These are phyloP conservation scores for Amblyraja radiata DNA, from an alignment of 2,797 vertebrate genomes.

Conservation along the genomic window DNA sequence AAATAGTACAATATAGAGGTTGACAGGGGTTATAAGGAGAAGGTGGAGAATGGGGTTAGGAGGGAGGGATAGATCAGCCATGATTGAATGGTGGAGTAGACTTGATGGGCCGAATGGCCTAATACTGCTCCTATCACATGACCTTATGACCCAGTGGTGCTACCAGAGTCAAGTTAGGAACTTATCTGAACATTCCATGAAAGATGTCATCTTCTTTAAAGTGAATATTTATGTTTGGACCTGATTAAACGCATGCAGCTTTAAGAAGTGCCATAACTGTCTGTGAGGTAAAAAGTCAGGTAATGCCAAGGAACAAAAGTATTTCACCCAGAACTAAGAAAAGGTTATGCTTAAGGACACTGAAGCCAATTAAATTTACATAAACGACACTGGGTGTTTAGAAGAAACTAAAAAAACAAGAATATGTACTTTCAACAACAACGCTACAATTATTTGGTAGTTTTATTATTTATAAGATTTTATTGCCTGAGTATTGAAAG, in stretches of 20 bases:
- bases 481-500: not conserved
- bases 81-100: too few species aligned
- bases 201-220: not conserved
- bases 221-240: not conserved
- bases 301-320: not conserved
- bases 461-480: slow-evolving; percentile 9
- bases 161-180: not conserved
- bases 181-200: not conserved
- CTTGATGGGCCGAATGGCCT: too few species aligned
- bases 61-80: too few species aligned
- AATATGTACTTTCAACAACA: not conserved
- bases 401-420: not conserved
- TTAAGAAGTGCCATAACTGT: not conserved
- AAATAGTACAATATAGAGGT: not conserved
- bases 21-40: too few species aligned
- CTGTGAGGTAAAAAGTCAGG: not conserved
- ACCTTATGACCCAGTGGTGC: not conserved
- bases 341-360: not conserved
- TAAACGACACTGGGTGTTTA: not conserved
- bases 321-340: not conserved
- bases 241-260: not conserved
- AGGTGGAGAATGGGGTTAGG: too few species aligned
- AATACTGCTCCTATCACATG: too few species aligned
- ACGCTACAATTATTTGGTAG: too few species aligned
- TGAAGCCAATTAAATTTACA: not conserved